Evolutionary conservation across 1,140 invertebrate genomes (phyloP), one percentile per base, ranked within the genome.

Genomic region (Bombus pyrosoma): DNA sequence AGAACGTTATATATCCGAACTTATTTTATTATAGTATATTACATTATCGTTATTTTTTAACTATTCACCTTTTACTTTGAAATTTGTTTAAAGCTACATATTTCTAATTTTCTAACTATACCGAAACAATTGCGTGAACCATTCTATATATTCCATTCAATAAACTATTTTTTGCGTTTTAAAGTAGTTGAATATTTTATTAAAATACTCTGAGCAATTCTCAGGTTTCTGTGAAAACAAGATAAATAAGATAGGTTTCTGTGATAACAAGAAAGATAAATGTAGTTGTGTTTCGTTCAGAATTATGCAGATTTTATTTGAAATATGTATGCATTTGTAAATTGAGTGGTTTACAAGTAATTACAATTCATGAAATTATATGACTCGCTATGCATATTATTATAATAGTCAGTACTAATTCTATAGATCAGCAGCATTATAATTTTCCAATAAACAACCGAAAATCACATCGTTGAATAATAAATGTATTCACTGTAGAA

Each of bases 381-480:
- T 43, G 15, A 32, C 28, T 43, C 28, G n/a, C 9, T 37, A 10
- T 28, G 68, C 5, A 37, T 39, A 71, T 39, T 39, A 25, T 66
- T 32, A 66, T n/a, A 66, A 66, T 66, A n/a, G 64, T 66, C 64
- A 66, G n/a, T 66, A n/a, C 28, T 62, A 62, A 62, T 62, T 62
- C 59, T 13, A 13, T n/a, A 62, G 10, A 62, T n/a, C 59, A n/a
- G 10, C 4, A n/a, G 59, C 1, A 13, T 62, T 62, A 62, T 66
- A n/a, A 66, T 32, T 66, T 66, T 66, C 62, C 59, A n/a, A 62
- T 62, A 66, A 66, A 66, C n/a, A 66, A 66, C n/a, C 4, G 62
- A 32, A 66, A 66, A n/a, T 66, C 28, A 18, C 13, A 66, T 66
- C n/a, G 62, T 32, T 66, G n/a, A 66, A 66, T 32, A 18, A 66